Conservation (phyloP, 2,113 vertebrate species). For the Peucedramus taeniatus region DNA sequence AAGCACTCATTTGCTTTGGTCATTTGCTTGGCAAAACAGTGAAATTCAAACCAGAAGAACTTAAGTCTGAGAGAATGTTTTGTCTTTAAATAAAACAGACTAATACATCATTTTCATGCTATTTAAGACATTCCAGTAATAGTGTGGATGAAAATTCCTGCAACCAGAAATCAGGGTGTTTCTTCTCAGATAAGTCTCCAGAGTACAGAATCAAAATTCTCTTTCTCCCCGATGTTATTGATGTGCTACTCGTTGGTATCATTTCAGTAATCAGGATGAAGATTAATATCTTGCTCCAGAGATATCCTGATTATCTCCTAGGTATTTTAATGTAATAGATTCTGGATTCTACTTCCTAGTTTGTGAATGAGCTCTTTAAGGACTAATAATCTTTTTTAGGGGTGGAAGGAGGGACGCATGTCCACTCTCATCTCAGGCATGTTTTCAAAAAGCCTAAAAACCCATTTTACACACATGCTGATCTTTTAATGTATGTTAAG, state of each 20-base stretch:
- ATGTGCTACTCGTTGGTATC: neutral
- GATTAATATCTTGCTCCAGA: neutral
- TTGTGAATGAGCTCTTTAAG: neutral
- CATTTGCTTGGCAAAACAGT: neutral
- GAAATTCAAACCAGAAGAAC: neutral
- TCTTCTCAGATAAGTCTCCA: neutral
- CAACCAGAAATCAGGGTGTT: neutral
- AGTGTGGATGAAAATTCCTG: neutral
- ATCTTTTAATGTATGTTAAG: neutral
- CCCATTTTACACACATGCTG: fast-evolving
- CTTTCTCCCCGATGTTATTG: neutral
- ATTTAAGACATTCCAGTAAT: neutral
- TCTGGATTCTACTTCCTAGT: neutral
- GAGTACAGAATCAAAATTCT: neutral
- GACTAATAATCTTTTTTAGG: neutral
- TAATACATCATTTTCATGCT: neutral
- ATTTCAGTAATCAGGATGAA: neutral
- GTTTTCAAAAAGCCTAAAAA: neutral
- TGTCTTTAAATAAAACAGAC: neutral
- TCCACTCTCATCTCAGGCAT: neutral
- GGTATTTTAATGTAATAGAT: neutral
- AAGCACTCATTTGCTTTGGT: too few species aligned
- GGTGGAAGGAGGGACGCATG: neutral
- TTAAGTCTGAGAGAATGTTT: neutral
- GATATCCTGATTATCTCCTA: neutral